Percentiles rank a stretch among this genome's conserved stretches.
These are phyloP conservation scores for Chaitophorus viminalis DNA, from an alignment of 2,888 invertebrate genomes.

Conservation along the genomic window DNA sequence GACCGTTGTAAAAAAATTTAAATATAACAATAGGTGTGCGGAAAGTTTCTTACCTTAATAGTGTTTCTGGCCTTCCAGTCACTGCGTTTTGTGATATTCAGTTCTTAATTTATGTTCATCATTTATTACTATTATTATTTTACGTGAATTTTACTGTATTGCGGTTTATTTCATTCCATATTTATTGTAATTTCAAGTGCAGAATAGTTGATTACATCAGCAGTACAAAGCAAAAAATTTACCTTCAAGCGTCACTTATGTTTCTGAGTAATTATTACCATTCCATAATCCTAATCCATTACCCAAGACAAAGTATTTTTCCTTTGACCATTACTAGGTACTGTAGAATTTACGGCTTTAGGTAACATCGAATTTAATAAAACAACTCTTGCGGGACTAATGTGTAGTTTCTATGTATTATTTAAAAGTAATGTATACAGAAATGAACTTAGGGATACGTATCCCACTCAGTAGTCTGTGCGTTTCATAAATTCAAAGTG, in stretches of 20 bases:
- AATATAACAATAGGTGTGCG: background rate
- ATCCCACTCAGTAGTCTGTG: too few species aligned
- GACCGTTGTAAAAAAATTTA: conserved; percentile 10
- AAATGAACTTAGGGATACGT: too few species aligned
- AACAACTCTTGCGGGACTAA: background rate
- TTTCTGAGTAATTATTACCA: background rate
- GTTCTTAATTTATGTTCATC: conserved; percentile 17
- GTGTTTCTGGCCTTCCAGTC: background rate
- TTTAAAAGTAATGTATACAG: too few species aligned
- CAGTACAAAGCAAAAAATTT: background rate
- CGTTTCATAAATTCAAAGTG: too few species aligned
- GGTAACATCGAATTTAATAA: background rate
- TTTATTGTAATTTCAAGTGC: background rate
- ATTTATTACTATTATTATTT: conserved; percentile 24
- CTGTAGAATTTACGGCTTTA: background rate
- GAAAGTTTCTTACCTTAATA: conserved; percentile 18
- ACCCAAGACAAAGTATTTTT: background rate
- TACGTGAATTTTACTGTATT: background rate
- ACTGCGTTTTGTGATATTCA: conserved; percentile 19
- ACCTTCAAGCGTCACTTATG: background rate
- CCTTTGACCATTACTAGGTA: too few species aligned
- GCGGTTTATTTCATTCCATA: background rate
- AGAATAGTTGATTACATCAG: background rate
- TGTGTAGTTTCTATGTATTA: too few species aligned
- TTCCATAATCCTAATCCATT: too few species aligned